A percentile compares a stretch with the other conserved stretches of the same genome.
phyloP scores from a whole-genome alignment of 2,888 invertebrate species.

The Microplitis deprimator region DNA sequence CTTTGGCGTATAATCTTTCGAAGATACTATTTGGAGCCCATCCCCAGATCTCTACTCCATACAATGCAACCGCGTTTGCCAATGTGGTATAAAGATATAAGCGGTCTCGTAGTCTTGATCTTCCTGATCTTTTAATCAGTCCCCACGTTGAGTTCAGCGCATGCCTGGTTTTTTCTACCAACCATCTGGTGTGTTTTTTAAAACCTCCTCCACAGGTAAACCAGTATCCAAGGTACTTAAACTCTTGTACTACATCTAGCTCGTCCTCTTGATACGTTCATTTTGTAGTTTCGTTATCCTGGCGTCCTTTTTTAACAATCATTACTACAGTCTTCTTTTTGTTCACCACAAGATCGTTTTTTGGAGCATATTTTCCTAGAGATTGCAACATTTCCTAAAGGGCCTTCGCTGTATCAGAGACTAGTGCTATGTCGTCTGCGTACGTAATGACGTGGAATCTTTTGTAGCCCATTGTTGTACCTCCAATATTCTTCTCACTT shows the following conservation, averaged over 20 bases:
- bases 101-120: no score
- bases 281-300: background rate
- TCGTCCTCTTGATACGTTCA: background rate
- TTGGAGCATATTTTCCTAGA: no score
- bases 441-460: background rate
- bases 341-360: background rate
- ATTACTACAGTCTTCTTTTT: constrained; percentile 3
- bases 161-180: constrained; percentile 20
- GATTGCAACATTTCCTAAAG: no score
- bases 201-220: constrained; percentile 28
- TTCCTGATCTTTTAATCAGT: no score
- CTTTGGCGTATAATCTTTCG: background rate
- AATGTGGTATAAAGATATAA: no score
- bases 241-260: constrained; percentile 44
- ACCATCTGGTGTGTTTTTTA: constrained; percentile 30
- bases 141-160: constrained; percentile 4
- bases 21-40: background rate
- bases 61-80: constrained; percentile 34
- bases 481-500: background rate
- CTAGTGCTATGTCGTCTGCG: no score
- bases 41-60: constrained; percentile 48
- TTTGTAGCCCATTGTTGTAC: background rate
- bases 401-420: no score
- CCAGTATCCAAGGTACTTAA: constrained; percentile 43
- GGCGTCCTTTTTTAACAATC: background rate